Conservation (phyloP, 2,888 invertebrate species). For the Pseudoips prasinana region DNA sequence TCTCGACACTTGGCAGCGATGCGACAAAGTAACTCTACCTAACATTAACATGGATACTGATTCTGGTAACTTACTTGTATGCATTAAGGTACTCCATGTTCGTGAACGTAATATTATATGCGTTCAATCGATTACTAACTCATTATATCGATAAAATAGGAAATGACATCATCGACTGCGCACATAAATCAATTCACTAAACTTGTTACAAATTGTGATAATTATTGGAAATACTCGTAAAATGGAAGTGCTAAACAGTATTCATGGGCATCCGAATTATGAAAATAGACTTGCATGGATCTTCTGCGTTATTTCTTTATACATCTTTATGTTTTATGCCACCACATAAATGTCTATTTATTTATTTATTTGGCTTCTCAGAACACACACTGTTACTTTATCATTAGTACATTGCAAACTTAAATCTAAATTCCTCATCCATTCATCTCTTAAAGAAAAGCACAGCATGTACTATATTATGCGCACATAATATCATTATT, state of each 20-base stretch:
- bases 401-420: no score
- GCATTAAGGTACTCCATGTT: constrained; percentile 38
- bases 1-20: constrained; percentile 22
- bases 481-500: no score
- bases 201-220: constrained; percentile 6
- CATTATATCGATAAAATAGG: constrained; percentile 23
- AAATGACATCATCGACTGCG: constrained; percentile 20
- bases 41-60: constrained; percentile 32
- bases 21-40: constrained; percentile 26
- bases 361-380: no score
- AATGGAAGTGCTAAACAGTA: constrained; percentile 1
- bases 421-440: no score
- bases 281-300: no score
- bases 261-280: neutral
- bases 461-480: no score
- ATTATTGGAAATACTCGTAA: constrained; percentile 1
- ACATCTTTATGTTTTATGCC: no score
- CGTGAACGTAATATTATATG: constrained; percentile 36
- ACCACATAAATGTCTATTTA: no score
- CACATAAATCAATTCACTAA: constrained; percentile 8
- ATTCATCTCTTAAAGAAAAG: no score
- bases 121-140: constrained; percentile 33
- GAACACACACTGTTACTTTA: no score
- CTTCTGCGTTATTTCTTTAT: no score
- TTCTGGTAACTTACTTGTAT: constrained; percentile 39